phyloP scores from a whole-genome alignment of 2,797 vertebrate genomes.

The Florisuga fusca region DNA sequence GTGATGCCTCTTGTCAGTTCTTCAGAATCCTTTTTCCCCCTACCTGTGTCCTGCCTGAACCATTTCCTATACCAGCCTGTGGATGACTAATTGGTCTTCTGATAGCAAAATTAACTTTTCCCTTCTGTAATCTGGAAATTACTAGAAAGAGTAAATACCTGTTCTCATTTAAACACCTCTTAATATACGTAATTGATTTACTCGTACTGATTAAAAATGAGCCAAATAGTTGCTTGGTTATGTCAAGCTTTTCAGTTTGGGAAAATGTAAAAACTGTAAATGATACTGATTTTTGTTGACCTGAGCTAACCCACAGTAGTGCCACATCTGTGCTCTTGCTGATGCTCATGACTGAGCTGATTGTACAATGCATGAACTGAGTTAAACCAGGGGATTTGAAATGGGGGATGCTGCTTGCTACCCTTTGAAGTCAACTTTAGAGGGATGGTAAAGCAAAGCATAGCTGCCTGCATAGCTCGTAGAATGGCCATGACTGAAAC shows the following conservation, averaged over 20 bases:
- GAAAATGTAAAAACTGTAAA: slow-evolving; percentile 9
- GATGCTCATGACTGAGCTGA: background rate
- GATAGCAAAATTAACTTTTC: background rate
- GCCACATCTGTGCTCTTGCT: accelerated
- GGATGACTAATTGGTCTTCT: background rate
- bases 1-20: background rate
- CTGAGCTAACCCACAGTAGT: background rate
- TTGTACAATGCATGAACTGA: background rate
- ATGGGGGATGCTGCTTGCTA: background rate
- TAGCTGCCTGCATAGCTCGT: background rate
- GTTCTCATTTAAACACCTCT: background rate
- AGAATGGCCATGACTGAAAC: background rate
- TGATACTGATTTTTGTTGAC: background rate
- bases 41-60: background rate
- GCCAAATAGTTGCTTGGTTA: background rate
- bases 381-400: background rate
- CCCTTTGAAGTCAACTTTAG: slow-evolving; percentile 1
- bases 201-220: background rate
- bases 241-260: background rate
- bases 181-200: background rate
- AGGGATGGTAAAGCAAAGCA: background rate
- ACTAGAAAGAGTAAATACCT: background rate
- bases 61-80: background rate
- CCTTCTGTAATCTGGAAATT: background rate
- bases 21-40: background rate